Evolutionary conservation across 2,797 vertebrate genomes (phyloP), one percentile per base, ranked within the genome.

Genomic region (Pogonophryne albipinna): DNA sequence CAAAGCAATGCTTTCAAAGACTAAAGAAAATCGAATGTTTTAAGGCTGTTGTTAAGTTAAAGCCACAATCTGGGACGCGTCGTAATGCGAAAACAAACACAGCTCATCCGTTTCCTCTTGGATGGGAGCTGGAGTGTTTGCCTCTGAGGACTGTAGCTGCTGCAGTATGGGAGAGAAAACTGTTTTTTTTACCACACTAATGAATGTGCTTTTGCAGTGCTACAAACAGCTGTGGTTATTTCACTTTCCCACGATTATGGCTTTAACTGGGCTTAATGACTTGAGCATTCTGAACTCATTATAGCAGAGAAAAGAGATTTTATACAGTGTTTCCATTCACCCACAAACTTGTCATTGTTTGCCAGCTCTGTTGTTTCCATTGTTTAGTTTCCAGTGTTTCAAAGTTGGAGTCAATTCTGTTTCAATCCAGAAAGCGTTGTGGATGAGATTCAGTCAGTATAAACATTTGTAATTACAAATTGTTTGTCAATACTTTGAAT

Each of bases 1-100:
- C 74, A 91, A 90, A 88, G 85, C 84, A 87, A 87, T 50, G 71
- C 60, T 82, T 51, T 74, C 60, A 90, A 91, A 88, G 31, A 87
- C 72, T 0, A 84, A 90, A 82, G 65, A 83, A 86, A 87, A 68
- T 70, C 2, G 2, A 81, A 87, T 83, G 81, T 89, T 90, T 94
- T 94, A 93, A 94, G 92, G 93, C 93, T 92, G 87, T 87, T 89
- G 82, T 91, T 87, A 61, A 85, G 91, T 89, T 90, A 92, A 93
- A 93, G 91, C 89, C 93, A 90, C 87, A 88, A 89, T 92, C 87
- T 78, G 81, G 85, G 88, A 80, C 20, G 44, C 83, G 76, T 74
- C 83, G 76, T 74, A 57, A 83, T 46, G 59, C 72, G 61, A 66
- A 80, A 80, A 78, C 78, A 42, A 85, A 82, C 76, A 70, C 76